A percentile compares a stretch with the other conserved stretches of the same genome.
Evolutionary conservation across 2,113 vertebrate species (phyloP).

Genomic region (Echinops telfairi): DNA sequence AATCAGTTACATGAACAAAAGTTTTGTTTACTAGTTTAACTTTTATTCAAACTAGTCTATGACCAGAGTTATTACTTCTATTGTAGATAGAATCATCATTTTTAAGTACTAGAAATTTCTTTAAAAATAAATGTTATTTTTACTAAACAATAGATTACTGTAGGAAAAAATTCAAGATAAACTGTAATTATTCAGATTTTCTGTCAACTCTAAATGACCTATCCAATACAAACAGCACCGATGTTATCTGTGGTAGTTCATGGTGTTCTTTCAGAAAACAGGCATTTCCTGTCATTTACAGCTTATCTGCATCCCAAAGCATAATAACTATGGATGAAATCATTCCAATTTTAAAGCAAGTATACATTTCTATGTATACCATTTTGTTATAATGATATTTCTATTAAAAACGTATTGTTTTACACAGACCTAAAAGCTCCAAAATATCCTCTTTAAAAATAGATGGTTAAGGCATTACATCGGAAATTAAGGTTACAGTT

Average conservation of each 20-base stretch:
- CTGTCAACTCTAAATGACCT: conserved; percentile 69
- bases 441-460: neutral
- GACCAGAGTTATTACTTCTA: conserved; percentile 18
- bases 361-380: neutral
- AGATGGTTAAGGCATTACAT: neutral
- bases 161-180: conserved; percentile 44
- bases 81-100: neutral
- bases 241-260: conserved; percentile 46
- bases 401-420: neutral
- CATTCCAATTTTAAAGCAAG: conserved; percentile 55
- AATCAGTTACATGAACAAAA: neutral
- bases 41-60: neutral
- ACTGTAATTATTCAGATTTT: conserved; percentile 51
- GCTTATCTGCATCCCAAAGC: conserved; percentile 65
- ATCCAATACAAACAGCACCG: conserved; percentile 13
- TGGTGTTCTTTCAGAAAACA: conserved; percentile 64
- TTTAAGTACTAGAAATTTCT: neutral
- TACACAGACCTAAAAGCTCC: conserved; percentile 26
- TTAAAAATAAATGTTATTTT: conserved; percentile 36
- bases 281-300: conserved; percentile 59
- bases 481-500: conserved; percentile 19
- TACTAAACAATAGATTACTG: conserved; percentile 65
- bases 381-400: conserved; percentile 59
- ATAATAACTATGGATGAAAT: conserved; percentile 39
- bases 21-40: neutral